phyloP scores from a whole-genome alignment of 2,888 invertebrate species.

The Pachydiplax longipennis region DNA sequence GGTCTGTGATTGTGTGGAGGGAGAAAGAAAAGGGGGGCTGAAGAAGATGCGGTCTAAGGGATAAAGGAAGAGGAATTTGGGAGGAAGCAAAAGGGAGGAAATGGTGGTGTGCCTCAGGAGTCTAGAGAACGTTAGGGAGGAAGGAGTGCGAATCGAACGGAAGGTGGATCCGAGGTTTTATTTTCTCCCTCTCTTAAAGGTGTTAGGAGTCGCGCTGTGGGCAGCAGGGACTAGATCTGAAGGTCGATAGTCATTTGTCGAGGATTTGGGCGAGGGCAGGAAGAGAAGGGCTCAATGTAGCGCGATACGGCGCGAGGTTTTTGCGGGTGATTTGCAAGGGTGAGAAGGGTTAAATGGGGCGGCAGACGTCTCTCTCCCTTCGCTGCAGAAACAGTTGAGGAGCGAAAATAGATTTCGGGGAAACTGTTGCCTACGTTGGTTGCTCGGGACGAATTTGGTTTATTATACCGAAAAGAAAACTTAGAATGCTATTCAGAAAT shows the following conservation, averaged over 20 bases:
- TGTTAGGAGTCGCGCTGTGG: not conserved
- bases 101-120: not conserved
- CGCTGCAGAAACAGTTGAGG: not conserved
- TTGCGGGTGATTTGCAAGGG: conserved; percentile 20
- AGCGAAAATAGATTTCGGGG: not conserved
- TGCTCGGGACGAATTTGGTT: not conserved
- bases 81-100: not conserved
- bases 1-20: not conserved
- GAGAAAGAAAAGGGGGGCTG: too few relatives aligned
- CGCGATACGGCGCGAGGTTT: not conserved
- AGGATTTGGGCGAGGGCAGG: not conserved
- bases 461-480: not conserved
- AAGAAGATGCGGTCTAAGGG: not conserved
- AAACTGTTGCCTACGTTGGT: not conserved
- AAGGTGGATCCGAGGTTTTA: not conserved
- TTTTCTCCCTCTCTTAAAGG: not conserved
- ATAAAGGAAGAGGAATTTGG: not conserved
- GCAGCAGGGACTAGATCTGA: not conserved
- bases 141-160: not conserved
- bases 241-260: conserved; percentile 19
- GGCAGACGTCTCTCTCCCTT: not conserved
- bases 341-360: not conserved
- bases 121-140: not conserved
- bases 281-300: not conserved
- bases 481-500: not conserved